These are phyloP conservation scores for Diabrotica undecimpunctata DNA, from an alignment of 1,140 invertebrate species.

Conservation along the genomic window DNA sequence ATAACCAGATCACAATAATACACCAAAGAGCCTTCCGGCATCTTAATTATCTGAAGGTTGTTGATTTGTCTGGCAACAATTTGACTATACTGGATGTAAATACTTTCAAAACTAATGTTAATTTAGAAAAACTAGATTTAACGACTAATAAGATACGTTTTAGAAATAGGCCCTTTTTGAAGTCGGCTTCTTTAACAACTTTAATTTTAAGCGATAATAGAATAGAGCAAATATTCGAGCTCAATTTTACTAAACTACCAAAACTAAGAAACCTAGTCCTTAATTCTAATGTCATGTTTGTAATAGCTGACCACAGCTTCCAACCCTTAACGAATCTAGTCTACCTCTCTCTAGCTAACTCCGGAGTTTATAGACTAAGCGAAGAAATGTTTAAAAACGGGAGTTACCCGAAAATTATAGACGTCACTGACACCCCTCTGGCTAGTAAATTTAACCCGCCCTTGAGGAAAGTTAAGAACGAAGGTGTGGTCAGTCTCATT, in stretches of 20 bases:
- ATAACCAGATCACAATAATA: slow-evolving; percentile 37
- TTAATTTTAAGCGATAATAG: slow-evolving; percentile 36
- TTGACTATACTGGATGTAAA: slow-evolving; percentile 55
- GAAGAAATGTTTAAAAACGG: slow-evolving; percentile 38
- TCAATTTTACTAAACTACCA: slow-evolving; percentile 39
- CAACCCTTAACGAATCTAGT: slow-evolving; percentile 35
- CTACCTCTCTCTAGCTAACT: slow-evolving; percentile 42
- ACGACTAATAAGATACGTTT: slow-evolving; percentile 54
- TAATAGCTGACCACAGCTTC: slow-evolving; percentile 37
- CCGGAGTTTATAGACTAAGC: slow-evolving; percentile 37
- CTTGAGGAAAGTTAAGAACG: slow-evolving; percentile 35
- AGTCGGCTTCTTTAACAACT: slow-evolving; percentile 35
- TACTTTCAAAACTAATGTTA: slow-evolving; percentile 55
- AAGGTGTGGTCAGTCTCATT: slow-evolving; percentile 33
- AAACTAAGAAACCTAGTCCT: slow-evolving; percentile 39
- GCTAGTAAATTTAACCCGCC: slow-evolving; percentile 39
- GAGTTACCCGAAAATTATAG: slow-evolving; percentile 37
- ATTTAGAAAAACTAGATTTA: slow-evolving; percentile 54
- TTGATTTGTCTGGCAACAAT: slow-evolving; percentile 64
- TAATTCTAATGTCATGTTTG: slow-evolving; percentile 35
- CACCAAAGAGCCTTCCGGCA: slow-evolving; percentile 55
- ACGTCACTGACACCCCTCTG: slow-evolving; percentile 39
- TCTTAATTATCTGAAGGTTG: slow-evolving; percentile 58
- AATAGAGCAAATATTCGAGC: slow-evolving; percentile 41
- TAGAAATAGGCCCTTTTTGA: slow-evolving; percentile 36